These are phyloP conservation scores for Andricus quercusramuli DNA, from an alignment of 2,888 invertebrate genomes.

Conservation along the genomic window DNA sequence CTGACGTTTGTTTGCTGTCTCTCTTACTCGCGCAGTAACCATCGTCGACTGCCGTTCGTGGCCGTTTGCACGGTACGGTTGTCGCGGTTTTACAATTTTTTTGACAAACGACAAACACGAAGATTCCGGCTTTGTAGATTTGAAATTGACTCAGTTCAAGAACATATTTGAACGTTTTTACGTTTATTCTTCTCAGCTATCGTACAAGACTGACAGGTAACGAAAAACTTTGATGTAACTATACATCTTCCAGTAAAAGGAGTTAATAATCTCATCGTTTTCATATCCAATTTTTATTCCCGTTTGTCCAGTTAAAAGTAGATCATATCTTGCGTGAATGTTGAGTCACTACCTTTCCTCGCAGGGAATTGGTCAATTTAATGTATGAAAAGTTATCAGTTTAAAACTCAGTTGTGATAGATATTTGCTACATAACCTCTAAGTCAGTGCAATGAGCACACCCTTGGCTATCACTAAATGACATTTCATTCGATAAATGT, in stretches of 20 bases:
- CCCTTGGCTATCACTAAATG: neutral
- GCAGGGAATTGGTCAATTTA: neutral
- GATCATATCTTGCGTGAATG: neutral
- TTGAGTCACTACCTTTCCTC: neutral
- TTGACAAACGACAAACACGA: neutral
- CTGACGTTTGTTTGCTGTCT: neutral
- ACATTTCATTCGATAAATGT: neutral
- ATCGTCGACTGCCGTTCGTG: neutral
- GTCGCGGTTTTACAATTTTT: neutral
- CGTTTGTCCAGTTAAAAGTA: neutral
- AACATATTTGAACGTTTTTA: neutral
- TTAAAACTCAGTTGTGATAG: neutral
- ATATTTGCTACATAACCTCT: conserved; percentile 5
- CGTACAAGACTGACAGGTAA: neutral
- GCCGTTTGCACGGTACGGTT: neutral
- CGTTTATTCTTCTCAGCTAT: neutral
- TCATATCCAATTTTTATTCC: neutral
- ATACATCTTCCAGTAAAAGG: neutral
- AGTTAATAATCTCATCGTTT: neutral
- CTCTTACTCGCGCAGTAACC: neutral
- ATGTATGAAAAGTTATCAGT: neutral
- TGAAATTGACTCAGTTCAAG: neutral
- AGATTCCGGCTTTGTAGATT: neutral
- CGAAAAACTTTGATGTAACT: neutral
- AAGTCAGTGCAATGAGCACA: neutral